phyloP scores from a whole-genome alignment of 2,113 vertebrate species.

The Holacanthus passer region DNA sequence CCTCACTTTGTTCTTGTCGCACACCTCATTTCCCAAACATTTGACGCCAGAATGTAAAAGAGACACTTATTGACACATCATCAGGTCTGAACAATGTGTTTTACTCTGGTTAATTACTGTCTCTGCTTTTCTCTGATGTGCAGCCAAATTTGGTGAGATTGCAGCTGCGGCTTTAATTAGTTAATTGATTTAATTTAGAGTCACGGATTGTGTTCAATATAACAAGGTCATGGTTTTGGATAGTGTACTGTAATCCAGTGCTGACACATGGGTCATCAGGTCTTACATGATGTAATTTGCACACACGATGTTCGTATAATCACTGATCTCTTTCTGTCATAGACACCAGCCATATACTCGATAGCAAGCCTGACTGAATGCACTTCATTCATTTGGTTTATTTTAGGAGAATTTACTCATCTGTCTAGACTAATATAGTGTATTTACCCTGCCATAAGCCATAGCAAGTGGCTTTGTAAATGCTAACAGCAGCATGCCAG shows the following conservation, averaged over 20 bases:
- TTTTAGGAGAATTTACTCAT: not conserved
- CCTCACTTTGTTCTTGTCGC: conserved; percentile 41
- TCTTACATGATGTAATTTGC: not conserved
- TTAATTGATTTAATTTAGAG: conserved; percentile 50
- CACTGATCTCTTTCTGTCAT: not conserved
- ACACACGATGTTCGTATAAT: not conserved
- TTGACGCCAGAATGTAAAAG: conserved; percentile 37
- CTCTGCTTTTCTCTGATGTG: conserved; percentile 13
- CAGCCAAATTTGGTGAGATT: conserved; percentile 35
- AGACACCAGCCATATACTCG: not conserved
- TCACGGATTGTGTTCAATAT: conserved; percentile 36
- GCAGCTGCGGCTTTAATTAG: conserved; percentile 37
- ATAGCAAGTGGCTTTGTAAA: not conserved
- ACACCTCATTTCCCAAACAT: conserved; percentile 57
- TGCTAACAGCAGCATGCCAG: not conserved
- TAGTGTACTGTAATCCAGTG: not conserved
- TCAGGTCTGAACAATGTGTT: conserved; percentile 59
- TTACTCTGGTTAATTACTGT: conserved; percentile 50
- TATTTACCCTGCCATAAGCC: not conserved
- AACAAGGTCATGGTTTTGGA: conserved; percentile 15
- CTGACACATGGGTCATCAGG: not conserved
- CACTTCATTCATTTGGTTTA: not conserved
- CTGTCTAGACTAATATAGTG: not conserved
- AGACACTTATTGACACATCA: conserved; percentile 55
- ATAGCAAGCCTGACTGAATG: conserved; percentile 2